Percentiles rank a stretch among this genome's conserved stretches.
Conservation (phyloP, 2,113 vertebrate species). For the Microtus ochrogaster region DNA sequence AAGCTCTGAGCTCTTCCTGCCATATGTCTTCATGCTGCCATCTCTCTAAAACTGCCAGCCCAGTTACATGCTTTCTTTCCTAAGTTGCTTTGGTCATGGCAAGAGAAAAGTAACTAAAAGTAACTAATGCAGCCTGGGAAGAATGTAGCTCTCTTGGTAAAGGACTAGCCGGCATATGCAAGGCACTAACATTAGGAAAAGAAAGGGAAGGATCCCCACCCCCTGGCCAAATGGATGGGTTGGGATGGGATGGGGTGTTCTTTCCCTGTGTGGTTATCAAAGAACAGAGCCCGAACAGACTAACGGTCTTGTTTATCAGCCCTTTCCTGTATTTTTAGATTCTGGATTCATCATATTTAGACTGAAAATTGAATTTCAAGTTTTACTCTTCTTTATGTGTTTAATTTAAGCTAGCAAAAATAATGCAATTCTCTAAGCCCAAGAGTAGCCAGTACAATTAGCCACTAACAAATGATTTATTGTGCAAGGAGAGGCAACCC, state of each 20-base stretch:
- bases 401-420: constrained; percentile 39
- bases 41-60: neutral
- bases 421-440: neutral
- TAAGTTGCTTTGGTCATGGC: neutral
- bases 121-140: neutral
- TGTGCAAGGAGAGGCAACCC: constrained; percentile 8
- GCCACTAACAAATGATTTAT: neutral
- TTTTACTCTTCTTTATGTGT: neutral
- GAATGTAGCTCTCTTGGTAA: neutral
- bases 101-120: neutral
- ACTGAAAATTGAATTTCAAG: constrained; percentile 20
- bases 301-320: neutral
- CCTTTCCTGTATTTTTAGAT: neutral
- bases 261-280: neutral
- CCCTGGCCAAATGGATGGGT: neutral
- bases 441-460: neutral
- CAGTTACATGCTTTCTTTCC: neutral
- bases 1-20: neutral
- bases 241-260: neutral
- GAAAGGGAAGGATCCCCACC: neutral
- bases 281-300: neutral
- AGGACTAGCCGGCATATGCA: accelerated
- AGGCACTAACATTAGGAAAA: neutral
- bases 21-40: neutral
- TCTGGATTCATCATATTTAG: constrained; percentile 39